Evolutionary conservation across 1,140 invertebrate species (phyloP).

Genomic region (Semibalanus balanoides): DNA sequence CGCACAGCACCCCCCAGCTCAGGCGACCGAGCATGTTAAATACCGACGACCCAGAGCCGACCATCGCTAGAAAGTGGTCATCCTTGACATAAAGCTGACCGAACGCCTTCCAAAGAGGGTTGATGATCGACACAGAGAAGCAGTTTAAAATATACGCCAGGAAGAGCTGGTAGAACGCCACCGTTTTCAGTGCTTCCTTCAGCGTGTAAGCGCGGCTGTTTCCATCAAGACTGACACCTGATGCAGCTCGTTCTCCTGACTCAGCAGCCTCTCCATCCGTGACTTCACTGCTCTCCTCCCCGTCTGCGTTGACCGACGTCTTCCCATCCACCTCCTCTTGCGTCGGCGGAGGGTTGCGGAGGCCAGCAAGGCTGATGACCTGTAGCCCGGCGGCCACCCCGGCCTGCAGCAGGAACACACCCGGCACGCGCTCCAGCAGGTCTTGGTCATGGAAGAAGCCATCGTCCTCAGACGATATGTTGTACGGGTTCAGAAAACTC

Average conservation of each 20-base stretch:
- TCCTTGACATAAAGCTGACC: constrained; percentile 34
- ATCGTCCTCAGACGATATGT: constrained; percentile 23
- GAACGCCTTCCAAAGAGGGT: constrained; percentile 36
- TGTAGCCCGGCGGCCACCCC: constrained; percentile 28
- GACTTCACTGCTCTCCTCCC: neutral
- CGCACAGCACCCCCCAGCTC: constrained; percentile 33
- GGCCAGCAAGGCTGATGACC: constrained; percentile 18
- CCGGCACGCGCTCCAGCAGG: constrained; percentile 29
- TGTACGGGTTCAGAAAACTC: constrained; percentile 32
- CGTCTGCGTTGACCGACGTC: too few relatives aligned
- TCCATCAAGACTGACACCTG: too few relatives aligned
- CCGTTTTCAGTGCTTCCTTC: constrained; percentile 20
- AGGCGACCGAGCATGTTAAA: constrained; percentile 34
- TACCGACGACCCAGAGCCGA: constrained; percentile 33
- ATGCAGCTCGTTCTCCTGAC: too few relatives aligned
- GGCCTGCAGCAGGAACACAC: constrained; percentile 29
- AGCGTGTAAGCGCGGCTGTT: neutral
- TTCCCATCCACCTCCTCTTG: too few relatives aligned
- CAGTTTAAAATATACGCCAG: constrained; percentile 31
- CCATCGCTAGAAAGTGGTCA: constrained; percentile 33
- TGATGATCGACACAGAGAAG: constrained; percentile 29
- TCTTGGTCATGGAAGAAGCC: constrained; percentile 28
- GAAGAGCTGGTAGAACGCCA: constrained; percentile 28
- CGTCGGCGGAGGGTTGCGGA: neutral
- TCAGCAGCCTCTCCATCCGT: too few relatives aligned